phyloP scores from a whole-genome alignment of 2,113 vertebrate species.

The Cacatua alba region DNA sequence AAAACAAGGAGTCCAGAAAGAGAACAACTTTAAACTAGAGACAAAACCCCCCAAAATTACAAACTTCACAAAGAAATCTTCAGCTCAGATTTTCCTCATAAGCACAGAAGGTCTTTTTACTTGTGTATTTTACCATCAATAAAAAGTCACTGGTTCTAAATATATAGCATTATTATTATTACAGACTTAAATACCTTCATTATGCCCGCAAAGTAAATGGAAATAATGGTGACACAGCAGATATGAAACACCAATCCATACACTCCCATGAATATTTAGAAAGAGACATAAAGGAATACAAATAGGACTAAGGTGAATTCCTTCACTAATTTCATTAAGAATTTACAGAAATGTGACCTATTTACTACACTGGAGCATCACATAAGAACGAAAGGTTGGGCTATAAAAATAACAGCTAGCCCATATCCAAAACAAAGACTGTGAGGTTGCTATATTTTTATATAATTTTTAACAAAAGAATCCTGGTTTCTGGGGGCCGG shows the following conservation, averaged over 20 bases:
- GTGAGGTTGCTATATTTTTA: not conserved
- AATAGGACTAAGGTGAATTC: not conserved
- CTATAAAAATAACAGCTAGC: not conserved
- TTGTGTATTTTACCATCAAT: not conserved
- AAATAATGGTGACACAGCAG: not conserved
- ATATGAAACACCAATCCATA: not conserved
- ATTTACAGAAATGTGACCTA: not conserved
- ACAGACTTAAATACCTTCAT: not conserved
- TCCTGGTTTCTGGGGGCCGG: too few species aligned
- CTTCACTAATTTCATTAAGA: not conserved
- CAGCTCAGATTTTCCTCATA: not conserved
- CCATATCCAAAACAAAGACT: not conserved
- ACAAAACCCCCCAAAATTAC: fast-evolving
- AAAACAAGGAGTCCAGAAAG: not conserved
- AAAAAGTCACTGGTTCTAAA: not conserved
- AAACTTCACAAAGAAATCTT: not conserved
- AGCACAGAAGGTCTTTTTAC: not conserved
- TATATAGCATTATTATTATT: not conserved
- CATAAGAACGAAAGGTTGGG: not conserved
- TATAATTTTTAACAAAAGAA: too few species aligned
- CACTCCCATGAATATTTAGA: not conserved
- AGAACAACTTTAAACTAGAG: not conserved
- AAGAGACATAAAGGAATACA: not conserved
- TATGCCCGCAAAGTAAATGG: not conserved
- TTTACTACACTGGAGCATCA: not conserved